Percentiles rank a stretch among this genome's conserved stretches.
phyloP scores from a whole-genome alignment of 2,113 vertebrate genomes.

The Polyodon spathula region DNA sequence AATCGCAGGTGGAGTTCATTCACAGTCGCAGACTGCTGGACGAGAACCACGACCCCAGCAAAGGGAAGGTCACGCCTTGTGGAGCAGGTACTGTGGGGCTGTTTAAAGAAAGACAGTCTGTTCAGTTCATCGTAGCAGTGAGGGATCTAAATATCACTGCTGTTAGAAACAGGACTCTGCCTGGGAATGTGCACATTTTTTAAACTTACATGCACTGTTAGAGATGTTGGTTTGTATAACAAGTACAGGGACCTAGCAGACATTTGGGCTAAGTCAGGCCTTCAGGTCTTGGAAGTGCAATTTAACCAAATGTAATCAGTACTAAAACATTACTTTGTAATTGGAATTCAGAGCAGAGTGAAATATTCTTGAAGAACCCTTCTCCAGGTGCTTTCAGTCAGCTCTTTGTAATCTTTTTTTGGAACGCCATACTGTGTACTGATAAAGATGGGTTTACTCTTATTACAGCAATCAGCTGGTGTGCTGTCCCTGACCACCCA shows the following conservation, averaged over 20 bases:
- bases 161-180: too few species aligned
- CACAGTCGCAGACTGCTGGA: slow-evolving; percentile 63
- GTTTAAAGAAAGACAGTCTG: neutral
- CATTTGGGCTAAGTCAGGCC: neutral
- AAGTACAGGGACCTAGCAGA: neutral
- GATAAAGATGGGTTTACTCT: neutral
- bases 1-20: slow-evolving; percentile 68
- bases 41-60: slow-evolving; percentile 28
- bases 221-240: neutral
- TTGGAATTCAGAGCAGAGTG: too few species aligned
- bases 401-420: too few species aligned
- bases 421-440: neutral
- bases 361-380: too few species aligned
- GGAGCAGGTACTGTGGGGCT: slow-evolving; percentile 62
- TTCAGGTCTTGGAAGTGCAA: too few species aligned
- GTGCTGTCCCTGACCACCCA: slow-evolving; percentile 68
- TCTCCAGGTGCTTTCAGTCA: too few species aligned
- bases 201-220: neutral
- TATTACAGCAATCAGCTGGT: slow-evolving; percentile 85
- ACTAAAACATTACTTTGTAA: too few species aligned
- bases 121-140: neutral
- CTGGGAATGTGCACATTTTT: neutral
- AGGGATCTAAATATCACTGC: neutral
- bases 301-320: too few species aligned
- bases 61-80: slow-evolving; percentile 68